Evolutionary conservation across 2,797 vertebrate genomes (phyloP), one percentile per base, ranked within the genome.

Genomic region (Lithobates pipiens): DNA sequence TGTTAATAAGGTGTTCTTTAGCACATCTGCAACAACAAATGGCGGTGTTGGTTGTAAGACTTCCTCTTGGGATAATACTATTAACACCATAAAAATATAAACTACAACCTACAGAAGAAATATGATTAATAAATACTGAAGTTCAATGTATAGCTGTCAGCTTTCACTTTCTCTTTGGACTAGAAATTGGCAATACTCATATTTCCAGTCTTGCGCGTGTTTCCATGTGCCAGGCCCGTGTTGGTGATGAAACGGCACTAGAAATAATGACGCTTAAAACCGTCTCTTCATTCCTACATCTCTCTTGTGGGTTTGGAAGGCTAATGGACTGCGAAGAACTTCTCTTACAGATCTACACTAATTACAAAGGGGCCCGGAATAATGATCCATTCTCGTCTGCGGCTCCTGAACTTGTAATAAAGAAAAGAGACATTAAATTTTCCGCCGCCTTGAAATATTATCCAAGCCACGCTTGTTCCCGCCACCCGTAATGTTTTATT

Each of bases 271-370:
- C 16, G 72, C 25, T 72, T 83, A 15, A 57, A 23, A 44, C n/a
- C 13, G 42, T 57, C 82, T 78, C 61, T 44, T 15, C 2, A 13
- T 50, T 18, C 42, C 29, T 13, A 16, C 46, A 65, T 69, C 25
- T 80, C 67, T 79, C 77, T 70, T n/a, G 27, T 34, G 67, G 11
- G 42, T 80, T 80, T 32, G 34, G 75, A 72, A 77, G 39, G 74
- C 46, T 84, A 84, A 84, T 84, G 76, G 83, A 44, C 61, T 84
- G 83, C 27, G 81, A 34, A 72, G 25, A 77, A 11, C 67, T 63
- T 84, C 75, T 46, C 29, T 39, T 54, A 39, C 82, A 77, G 65
- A 70, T 77, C 74, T n/a, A 13, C 32, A 50, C 76, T 71, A 72
- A 84, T 77, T 76, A 84, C 77, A 77, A 84, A 70, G 65, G 67